These are phyloP conservation scores for Xestia sexstrigata DNA, from an alignment of 2,888 invertebrate genomes.

Conservation along the genomic window DNA sequence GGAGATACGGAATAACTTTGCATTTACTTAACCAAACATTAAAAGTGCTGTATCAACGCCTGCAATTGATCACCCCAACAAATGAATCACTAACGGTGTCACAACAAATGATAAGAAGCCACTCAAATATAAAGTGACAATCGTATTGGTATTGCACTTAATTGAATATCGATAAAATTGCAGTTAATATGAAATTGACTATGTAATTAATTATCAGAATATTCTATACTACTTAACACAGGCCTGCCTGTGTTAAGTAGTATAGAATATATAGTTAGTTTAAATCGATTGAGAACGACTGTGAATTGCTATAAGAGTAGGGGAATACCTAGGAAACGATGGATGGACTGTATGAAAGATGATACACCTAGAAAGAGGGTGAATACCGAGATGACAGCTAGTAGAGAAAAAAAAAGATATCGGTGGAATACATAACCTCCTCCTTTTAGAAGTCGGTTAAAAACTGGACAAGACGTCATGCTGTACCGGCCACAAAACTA, in stretches of 20 bases:
- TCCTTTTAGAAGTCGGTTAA: not conserved
- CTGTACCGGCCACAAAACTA: not conserved
- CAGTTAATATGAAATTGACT: conserved; percentile 10
- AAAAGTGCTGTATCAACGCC: not conserved
- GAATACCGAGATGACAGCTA: too few species aligned
- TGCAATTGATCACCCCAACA: not conserved
- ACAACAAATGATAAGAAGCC: conserved; percentile 32
- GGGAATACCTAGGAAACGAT: not conserved
- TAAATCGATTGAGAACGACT: not conserved
- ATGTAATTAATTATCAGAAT: conserved; percentile 15
- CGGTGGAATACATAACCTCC: not conserved
- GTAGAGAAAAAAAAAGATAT: not conserved
- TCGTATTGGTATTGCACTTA: conserved; percentile 28
- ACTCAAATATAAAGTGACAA: conserved; percentile 32
- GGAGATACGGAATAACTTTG: not conserved
- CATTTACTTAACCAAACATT: not conserved
- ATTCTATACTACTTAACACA: too few species aligned
- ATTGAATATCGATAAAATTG: conserved; percentile 31
- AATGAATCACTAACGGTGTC: conserved; percentile 25
- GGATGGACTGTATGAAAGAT: not conserved
- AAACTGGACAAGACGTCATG: not conserved
- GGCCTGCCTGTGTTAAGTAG: not conserved
- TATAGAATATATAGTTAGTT: too few species aligned
- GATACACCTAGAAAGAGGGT: not conserved
- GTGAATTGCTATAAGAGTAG: not conserved